phyloP scores from a whole-genome alignment of 2,113 vertebrate genomes.

The Peucedramus taeniatus region DNA sequence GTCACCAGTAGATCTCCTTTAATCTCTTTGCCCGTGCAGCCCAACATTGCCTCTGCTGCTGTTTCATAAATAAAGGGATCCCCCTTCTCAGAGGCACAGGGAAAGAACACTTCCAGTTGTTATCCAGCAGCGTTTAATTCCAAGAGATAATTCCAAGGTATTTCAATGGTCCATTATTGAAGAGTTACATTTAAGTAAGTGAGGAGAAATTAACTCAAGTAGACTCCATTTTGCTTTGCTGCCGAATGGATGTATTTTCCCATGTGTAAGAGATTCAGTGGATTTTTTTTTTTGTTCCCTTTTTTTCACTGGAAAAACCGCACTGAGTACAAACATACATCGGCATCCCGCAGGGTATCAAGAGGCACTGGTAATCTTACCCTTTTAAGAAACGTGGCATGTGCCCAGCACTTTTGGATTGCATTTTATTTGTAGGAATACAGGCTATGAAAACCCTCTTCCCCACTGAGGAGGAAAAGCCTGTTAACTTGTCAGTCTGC shows the following conservation, averaged over 20 bases:
- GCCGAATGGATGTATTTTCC: neutral
- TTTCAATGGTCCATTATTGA: neutral
- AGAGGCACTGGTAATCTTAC: conserved; percentile 31
- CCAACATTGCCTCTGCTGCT: neutral
- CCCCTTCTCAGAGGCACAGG: neutral
- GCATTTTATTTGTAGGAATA: conserved; percentile 27
- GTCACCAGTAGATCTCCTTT: neutral
- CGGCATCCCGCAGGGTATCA: neutral
- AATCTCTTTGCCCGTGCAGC: neutral
- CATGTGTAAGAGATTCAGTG: neutral
- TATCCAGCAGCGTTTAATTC: neutral
- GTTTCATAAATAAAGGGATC: neutral
- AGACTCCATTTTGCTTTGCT: neutral
- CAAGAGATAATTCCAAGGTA: neutral
- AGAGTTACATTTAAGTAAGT: neutral
- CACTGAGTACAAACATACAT: conserved; percentile 6
- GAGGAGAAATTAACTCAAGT: conserved; percentile 3
- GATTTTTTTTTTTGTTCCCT: neutral
- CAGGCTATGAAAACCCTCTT: neutral
- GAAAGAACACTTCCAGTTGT: neutral
- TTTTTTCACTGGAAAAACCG: neutral
- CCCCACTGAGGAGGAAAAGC: conserved; percentile 17
- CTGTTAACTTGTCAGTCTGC: conserved; percentile 54
- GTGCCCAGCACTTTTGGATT: conserved; percentile 21
- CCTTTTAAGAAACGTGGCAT: conserved; percentile 3